Evolutionary conservation across 2,888 invertebrate genomes (phyloP).

Genomic region (Reticulitermes lucifugus): DNA sequence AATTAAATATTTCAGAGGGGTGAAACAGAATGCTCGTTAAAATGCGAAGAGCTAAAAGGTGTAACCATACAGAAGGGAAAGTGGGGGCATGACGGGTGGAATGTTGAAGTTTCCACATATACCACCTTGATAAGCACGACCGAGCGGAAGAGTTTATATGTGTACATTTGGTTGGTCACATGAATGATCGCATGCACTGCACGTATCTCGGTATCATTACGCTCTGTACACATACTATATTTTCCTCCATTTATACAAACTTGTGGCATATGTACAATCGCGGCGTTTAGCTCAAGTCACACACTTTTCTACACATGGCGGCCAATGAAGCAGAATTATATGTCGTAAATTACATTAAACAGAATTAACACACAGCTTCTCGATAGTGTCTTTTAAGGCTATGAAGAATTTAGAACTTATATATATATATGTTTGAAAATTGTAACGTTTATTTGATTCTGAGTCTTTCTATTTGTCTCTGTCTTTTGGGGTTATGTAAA

Average conservation of each 20-base stretch:
- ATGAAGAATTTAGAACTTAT: no score
- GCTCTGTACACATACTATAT: conserved; percentile 24
- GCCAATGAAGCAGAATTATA: neutral
- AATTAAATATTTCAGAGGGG: neutral
- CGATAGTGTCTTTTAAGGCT: no score
- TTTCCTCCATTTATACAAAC: conserved; percentile 20
- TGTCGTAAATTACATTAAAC: neutral
- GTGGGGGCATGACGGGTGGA: conserved; percentile 21
- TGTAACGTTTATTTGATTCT: no score
- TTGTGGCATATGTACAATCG: conserved; percentile 26
- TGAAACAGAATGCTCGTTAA: conserved; percentile 29
- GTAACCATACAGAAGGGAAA: neutral
- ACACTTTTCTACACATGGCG: no score
- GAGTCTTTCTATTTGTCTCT: no score
- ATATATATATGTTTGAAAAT: no score
- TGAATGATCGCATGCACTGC: conserved; percentile 34
- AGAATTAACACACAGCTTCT: neutral
- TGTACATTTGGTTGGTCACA: conserved; percentile 36
- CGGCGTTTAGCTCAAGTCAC: conserved; percentile 2
- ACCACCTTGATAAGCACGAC: conserved; percentile 40
- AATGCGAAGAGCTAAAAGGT: conserved; percentile 30
- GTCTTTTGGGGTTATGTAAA: no score
- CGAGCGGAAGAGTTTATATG: conserved; percentile 37
- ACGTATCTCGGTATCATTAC: conserved; percentile 31
- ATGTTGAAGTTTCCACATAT: conserved; percentile 33